Conservation (phyloP, 2,888 invertebrate genomes). For the Arctia plantaginis region DNA sequence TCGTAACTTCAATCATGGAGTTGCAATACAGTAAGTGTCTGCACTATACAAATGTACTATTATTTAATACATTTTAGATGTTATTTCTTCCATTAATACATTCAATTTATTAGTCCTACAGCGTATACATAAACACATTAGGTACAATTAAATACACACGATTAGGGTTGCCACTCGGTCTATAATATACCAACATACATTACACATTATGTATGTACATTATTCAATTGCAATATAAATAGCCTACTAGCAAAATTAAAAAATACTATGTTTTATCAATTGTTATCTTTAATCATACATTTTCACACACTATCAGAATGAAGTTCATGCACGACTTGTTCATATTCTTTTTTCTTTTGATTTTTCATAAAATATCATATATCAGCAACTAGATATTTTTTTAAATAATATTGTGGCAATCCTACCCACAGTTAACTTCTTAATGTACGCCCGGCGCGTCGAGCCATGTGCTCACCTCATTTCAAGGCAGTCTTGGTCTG, state of each 20-base stretch:
- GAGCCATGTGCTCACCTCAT: slow-evolving; percentile 11
- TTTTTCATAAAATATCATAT: not conserved
- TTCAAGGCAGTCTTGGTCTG: slow-evolving; percentile 8
- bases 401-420: not conserved
- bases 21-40: not conserved
- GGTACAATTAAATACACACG: not conserved
- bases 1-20: not conserved
- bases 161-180: not conserved
- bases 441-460: not conserved
- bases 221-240: not conserved
- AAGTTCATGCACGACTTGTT: not conserved
- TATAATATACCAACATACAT: too few relatives aligned
- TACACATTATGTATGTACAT: not conserved
- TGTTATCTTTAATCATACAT: not conserved
- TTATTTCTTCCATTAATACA: not conserved
- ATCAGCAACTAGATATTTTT: not conserved
- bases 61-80: not conserved
- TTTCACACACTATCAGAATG: not conserved
- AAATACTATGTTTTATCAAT: not conserved
- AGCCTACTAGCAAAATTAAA: not conserved
- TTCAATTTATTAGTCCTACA: not conserved
- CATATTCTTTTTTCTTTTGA: not conserved
- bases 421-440: not conserved
- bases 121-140: not conserved
- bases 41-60: not conserved